Evolutionary conservation across 2,888 invertebrate species (phyloP).

Genomic region (Ecdyonurus torrentis): DNA sequence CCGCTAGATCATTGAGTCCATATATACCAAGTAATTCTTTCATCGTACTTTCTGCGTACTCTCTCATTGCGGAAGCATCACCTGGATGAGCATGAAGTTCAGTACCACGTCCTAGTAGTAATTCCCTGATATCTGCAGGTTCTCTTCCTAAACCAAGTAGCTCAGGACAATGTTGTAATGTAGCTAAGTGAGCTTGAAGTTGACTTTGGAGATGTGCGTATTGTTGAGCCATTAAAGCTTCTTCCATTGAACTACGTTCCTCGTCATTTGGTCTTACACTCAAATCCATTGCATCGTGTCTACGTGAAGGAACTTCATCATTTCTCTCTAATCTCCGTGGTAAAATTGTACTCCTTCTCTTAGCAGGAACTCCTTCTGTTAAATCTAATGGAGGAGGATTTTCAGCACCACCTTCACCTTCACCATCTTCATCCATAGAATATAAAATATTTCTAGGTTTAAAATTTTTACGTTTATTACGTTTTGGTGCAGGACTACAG

Average conservation of each 20-base stretch:
- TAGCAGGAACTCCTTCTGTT: conserved; percentile 7
- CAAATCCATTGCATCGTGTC: conserved; percentile 3
- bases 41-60: conserved; percentile 66
- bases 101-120: not conserved
- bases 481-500: conserved; percentile 29
- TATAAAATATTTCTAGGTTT: conserved; percentile 50
- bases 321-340: not conserved
- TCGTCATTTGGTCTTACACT: conserved; percentile 21
- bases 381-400: conserved; percentile 9
- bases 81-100: conserved; percentile 21
- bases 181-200: not conserved
- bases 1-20: conserved; percentile 54
- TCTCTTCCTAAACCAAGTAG: conserved; percentile 16
- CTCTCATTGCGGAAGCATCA: conserved; percentile 46
- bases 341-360: not conserved
- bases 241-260: conserved; percentile 18
- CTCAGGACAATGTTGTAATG: conserved; percentile 22
- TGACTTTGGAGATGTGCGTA: not conserved
- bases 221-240: conserved; percentile 23
- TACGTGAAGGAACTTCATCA: not conserved
- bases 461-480: conserved; percentile 64
- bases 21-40: conserved; percentile 60
- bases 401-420: conserved; percentile 17
- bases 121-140: conserved; percentile 5
- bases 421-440: conserved; percentile 20